A percentile compares a stretch with the other conserved stretches of the same genome.
Evolutionary conservation across 2,113 vertebrate genomes (phyloP).

Genomic region (Alaudala cheleensis): DNA sequence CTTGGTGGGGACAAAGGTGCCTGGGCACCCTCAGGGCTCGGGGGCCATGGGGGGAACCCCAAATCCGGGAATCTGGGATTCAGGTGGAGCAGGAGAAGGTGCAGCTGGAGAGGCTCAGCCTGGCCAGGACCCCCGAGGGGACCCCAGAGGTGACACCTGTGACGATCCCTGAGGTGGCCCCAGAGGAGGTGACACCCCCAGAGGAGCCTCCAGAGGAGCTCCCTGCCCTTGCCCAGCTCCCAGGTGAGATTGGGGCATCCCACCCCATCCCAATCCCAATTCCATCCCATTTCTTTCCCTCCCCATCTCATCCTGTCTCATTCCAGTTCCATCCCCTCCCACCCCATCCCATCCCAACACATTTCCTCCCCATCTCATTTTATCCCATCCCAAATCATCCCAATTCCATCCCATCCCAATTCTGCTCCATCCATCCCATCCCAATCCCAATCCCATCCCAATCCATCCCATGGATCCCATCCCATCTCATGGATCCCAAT

Average conservation of each 20-base stretch:
- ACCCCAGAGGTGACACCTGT: neutral
- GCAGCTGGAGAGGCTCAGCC: constrained; percentile 72
- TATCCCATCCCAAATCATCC: too few species aligned
- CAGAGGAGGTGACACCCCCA: neutral
- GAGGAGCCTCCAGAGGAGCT: neutral
- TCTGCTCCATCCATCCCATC: too few species aligned
- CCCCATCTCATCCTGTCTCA: too few species aligned
- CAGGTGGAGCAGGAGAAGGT: constrained; percentile 78
- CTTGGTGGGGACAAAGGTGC: neutral
- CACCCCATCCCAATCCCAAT: neutral
- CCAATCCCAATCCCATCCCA: too few species aligned
- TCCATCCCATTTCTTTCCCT: too few species aligned
- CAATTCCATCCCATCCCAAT: too few species aligned
- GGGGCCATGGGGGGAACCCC: accelerated
- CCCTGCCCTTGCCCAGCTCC: neutral
- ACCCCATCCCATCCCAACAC: too few species aligned
- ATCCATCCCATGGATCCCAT: too few species aligned
- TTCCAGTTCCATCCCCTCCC: too few species aligned
- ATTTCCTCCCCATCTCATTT: too few species aligned
- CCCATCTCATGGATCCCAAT: too few species aligned
- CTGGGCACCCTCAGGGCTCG: accelerated
- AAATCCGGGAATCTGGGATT: accelerated
- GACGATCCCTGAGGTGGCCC: neutral
- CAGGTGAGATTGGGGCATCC: neutral
- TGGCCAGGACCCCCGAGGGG: neutral